Evolutionary conservation across 2,888 invertebrate genomes (phyloP), one percentile per base, ranked within the genome.

Genomic region (Deilephila porcellus): DNA sequence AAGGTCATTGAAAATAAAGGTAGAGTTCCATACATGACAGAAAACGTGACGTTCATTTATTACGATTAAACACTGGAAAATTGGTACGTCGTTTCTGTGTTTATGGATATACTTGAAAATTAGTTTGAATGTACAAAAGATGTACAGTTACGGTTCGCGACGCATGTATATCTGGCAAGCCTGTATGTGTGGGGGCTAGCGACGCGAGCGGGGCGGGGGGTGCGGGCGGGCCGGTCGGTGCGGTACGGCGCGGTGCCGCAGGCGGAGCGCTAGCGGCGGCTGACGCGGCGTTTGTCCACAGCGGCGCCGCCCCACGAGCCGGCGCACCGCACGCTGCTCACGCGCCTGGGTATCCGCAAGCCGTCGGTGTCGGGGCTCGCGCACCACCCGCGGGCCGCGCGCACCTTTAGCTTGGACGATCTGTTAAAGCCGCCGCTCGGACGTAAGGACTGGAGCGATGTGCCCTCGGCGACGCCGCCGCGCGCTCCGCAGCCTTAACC

Each of bases 331-430:
- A 96, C 97, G 85, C 96, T 97, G 90, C 96, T 97, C 92, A 97
- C 97, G 94, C 96, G 97, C 95, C 96, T 97, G 95, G 97, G 97
- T 96, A 97, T 97, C 95, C 97, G 97, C 95, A 97, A 97, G 96
- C 97, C 97, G 94, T 97, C 97, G 92, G 96, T 97, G 95, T 96
- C 97, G 94, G 97, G 97, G 95, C 96, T 97, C 94, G 96, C 97
- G 96, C 95, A 96, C 94, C 92, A 88, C 95, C 96, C 96, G 92
- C 95, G 96, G 86, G 96, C 97, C 92, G 96, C 96, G 92, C 96
- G 97, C 95, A 97, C 97, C 92, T 97, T 97, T 96, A 97, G 97
- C 96, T 96, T 97, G 96, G 97, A 97, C 96, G 97, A 97, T 96
- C 96, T 97, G 95, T 96, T 97, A 96, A 97, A 97, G 95, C 96